A percentile compares a stretch with the other conserved stretches of the same genome.
phyloP scores from a whole-genome alignment of 2,797 vertebrate genomes.

The Falco rusticolus region DNA sequence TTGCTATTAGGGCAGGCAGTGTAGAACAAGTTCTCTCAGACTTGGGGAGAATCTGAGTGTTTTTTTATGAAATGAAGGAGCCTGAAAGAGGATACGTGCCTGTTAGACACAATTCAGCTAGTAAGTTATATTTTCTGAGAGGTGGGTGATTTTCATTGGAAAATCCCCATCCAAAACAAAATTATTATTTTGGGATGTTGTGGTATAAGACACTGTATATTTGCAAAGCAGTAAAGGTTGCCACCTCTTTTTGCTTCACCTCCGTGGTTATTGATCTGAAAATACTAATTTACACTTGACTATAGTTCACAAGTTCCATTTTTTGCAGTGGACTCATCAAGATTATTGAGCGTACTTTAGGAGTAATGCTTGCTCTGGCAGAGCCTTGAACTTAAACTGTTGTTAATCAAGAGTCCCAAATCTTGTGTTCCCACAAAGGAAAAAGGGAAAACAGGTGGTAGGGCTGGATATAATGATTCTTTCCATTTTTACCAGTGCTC shows the following conservation, averaged over 20 bases:
- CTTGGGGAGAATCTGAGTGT: not conserved
- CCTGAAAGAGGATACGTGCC: not conserved
- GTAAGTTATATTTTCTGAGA: not conserved
- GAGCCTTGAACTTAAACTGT: not conserved
- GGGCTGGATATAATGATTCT: not conserved
- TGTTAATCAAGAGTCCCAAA: not conserved
- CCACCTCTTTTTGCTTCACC: not conserved
- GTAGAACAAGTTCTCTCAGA: not conserved
- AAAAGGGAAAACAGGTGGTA: constrained; percentile 28
- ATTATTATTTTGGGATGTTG: not conserved
- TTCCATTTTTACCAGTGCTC: constrained; percentile 16
- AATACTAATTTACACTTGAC: not conserved
- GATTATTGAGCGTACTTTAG: not conserved
- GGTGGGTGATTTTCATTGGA: not conserved
- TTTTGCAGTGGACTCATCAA: not conserved
- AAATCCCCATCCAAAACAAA: not conserved
- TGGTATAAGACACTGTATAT: not conserved
- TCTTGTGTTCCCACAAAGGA: not conserved
- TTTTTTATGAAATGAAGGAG: not conserved
- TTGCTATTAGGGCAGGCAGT: not conserved
- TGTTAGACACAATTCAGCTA: not conserved
- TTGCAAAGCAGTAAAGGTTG: not conserved
- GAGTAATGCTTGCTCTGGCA: not conserved
- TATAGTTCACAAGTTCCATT: not conserved
- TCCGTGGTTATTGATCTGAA: not conserved